These are phyloP conservation scores for Lampropteryx suffumata DNA, from an alignment of 2,888 invertebrate genomes.

Conservation along the genomic window DNA sequence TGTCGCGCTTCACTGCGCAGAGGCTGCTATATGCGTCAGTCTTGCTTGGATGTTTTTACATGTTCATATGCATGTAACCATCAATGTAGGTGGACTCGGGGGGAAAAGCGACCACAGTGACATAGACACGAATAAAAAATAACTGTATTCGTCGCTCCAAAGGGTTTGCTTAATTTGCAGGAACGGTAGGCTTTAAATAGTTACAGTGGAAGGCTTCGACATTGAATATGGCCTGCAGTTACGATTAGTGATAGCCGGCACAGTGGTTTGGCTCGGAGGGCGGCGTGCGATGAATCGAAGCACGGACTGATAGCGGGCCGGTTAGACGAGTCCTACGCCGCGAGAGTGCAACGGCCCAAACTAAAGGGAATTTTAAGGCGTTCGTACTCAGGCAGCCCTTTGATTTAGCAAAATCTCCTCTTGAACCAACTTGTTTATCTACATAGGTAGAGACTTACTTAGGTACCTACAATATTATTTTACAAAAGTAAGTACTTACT, in stretches of 20 bases:
- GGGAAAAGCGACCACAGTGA: slow-evolving; percentile 13
- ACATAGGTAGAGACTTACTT: background rate
- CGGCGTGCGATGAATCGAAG: slow-evolving; percentile 74
- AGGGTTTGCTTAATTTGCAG: too few species aligned
- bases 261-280: slow-evolving; percentile 51
- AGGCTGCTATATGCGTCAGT: slow-evolving; percentile 22
- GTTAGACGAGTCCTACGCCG: slow-evolving; percentile 76
- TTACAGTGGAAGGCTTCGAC: slow-evolving; percentile 17
- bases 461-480: too few species aligned
- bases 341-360: slow-evolving; percentile 81
- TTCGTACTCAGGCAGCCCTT: slow-evolving; percentile 65
- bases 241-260: slow-evolving; percentile 71
- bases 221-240: slow-evolving; percentile 56
- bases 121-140: background rate
- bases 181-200: background rate
- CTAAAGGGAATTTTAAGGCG: slow-evolving; percentile 78
- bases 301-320: slow-evolving; percentile 78
- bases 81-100: slow-evolving; percentile 19
- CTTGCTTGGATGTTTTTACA: slow-evolving; percentile 30
- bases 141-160: too few species aligned
- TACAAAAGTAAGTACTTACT: too few species aligned
- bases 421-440: background rate
- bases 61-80: slow-evolving; percentile 19
- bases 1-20: slow-evolving; percentile 9
- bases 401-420: slow-evolving; percentile 47